Base-by-base conservation (phyloP, 2,888 invertebrate species). In the Agrilus biguttatus region DNA sequence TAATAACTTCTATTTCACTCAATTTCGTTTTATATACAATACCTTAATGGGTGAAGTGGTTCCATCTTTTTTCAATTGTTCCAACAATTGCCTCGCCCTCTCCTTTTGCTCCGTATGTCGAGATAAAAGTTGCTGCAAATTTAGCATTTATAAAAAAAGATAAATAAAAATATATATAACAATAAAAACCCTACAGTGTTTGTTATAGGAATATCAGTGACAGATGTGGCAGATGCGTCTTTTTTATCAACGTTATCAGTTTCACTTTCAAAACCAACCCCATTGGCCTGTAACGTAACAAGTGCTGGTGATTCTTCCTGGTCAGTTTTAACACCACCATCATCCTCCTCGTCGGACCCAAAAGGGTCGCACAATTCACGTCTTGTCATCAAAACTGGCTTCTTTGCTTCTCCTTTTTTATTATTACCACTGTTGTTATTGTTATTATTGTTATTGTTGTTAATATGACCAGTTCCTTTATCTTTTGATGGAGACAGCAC, bases 351-450 rank as follows among this genome's bases (percentile, higher is more conserved):
- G 56, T 90, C 89, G 23, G 90, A 90, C 39, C 88, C 90, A 66
- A 91, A 89, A 0, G 91, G 91, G 69, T 92, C 90, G 6, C 80
- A 81, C 49, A 87, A 70, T 63, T 90, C 87, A 42, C 87, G 78
- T 50, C 87, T 75, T 1, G 89, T 89, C 88, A 90, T 89, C 52
- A 89, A 68, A 54, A 60, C 49, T 4, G 63, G 64, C 49, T 65
- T 65, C 39, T 59, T 57, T 2, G 44, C 36, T 48, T 61, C 60
- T 5, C 33, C 23, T 46, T 56, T 58, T 41, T 60, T 60, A 8
- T 51, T 50, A 23, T 28, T 28, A 28, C 28, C 10, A 28, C 28
- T 10, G 28, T 40, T 10, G 10, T 40, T 51, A 51, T 36, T 47
- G 23, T 23, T 28, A 10, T 28, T 28, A 28, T 28, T 28, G 10